Conservation (phyloP, 2,888 invertebrate species). For the Toxonevra muliebris region DNA sequence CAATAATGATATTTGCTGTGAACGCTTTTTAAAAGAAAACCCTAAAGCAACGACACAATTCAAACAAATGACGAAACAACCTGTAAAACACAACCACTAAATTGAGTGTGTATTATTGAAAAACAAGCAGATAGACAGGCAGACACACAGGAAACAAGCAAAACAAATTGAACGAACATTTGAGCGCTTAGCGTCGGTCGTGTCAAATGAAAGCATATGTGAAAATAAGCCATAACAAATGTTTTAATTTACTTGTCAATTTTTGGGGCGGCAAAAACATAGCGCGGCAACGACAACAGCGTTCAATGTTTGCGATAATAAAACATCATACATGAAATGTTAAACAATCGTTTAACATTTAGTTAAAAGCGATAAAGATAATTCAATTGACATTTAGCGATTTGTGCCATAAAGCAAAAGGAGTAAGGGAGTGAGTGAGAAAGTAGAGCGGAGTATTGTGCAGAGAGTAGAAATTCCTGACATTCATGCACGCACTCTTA, state of each 20-base stretch:
- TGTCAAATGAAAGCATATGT: slow-evolving; percentile 64
- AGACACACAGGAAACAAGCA: too few relatives aligned
- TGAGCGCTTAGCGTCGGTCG: slow-evolving; percentile 36
- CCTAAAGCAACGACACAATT: background rate
- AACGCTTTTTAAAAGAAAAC: background rate
- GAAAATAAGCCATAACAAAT: slow-evolving; percentile 66
- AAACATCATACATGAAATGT: slow-evolving; percentile 21
- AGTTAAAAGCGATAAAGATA: slow-evolving; percentile 12
- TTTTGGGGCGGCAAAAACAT: background rate
- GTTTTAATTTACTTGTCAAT: slow-evolving; percentile 65
- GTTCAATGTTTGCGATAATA: slow-evolving; percentile 22
- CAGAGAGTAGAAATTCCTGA: too few relatives aligned
- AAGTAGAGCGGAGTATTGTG: too few relatives aligned
- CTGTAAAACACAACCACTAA: background rate
- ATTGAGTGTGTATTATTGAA: too few relatives aligned
- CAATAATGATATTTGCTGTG: too few relatives aligned
- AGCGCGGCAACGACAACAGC: background rate
- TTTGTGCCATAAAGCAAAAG: background rate
- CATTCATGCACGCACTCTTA: too few relatives aligned
- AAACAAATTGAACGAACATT: too few relatives aligned
- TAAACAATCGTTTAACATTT: slow-evolving; percentile 23
- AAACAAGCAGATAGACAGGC: too few relatives aligned
- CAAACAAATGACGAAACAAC: background rate
- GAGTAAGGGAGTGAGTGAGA: too few relatives aligned
- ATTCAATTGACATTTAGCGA: slow-evolving; percentile 24